Base-by-base conservation (phyloP, 2,888 invertebrate genomes). In the Hypsopygia costalis region DNA sequence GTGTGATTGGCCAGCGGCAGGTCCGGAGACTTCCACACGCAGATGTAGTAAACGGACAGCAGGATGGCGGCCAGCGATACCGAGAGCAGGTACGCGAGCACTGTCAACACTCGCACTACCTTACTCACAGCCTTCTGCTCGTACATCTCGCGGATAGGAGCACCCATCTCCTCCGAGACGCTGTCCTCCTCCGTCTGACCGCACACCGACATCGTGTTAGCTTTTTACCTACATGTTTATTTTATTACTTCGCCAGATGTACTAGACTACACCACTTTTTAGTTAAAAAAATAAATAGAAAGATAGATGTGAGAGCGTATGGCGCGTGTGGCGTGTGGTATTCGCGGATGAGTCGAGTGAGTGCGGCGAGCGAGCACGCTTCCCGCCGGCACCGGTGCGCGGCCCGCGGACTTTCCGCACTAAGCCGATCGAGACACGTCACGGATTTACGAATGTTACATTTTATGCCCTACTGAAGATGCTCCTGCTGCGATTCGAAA, bases 1-100 rank as follows among this genome's bases (percentile, higher is more conserved):
- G 67, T 61, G 36, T 60, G 62, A 43, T 63, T 65, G 34, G 52
- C 52, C 12, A 70, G 70, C 27, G 81, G 75, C 37, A 91, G 86
- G 42, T 92, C 91, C 1, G 94, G 94, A 5, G 87, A 81, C 61
- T 94, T 91, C 95, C 95, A 96, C 61, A 95, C 90, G 66, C 95
- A 93, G 47, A 95, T 90, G 76, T 96, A 96, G 76, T 96, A 96
- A 37, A 94, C 91, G 16, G 95, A 95, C 35, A 96, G 88, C 36
- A 94, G 91, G 55, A 95, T 94, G 4, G 95, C 96, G 3, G 94
- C 95, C 79, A 95, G 90, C n/a, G 95, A 95, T 34, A 96, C 95
- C n/a, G 94, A 94, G 49, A 95, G 87, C 53, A 95, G 91, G 77
- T 96, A 96, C 7, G 94, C 95, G 61, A 94, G 72, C 40, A 96